These are phyloP conservation scores for Phalera bucephala DNA, from an alignment of 2,888 invertebrate genomes.

Conservation along the genomic window DNA sequence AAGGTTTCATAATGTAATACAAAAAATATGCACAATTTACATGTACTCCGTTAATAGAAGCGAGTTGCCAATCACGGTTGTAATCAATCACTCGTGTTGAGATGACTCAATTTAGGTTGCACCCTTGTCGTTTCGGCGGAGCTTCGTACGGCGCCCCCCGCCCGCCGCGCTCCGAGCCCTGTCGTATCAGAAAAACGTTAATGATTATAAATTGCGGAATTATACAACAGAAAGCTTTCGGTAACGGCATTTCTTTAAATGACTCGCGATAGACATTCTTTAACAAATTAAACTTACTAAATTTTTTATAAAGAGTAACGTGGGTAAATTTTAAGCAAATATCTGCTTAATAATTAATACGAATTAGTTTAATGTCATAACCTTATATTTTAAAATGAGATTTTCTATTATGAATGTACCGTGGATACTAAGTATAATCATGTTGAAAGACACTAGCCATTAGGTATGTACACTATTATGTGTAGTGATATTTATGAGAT, in stretches of 20 bases:
- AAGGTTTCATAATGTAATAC: slow-evolving; percentile 41
- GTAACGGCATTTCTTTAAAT: slow-evolving; percentile 55
- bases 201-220: slow-evolving; percentile 76
- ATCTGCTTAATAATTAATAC: not conserved
- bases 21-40: slow-evolving; percentile 62
- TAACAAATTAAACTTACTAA: slow-evolving; percentile 16
- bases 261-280: slow-evolving; percentile 33
- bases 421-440: not conserved
- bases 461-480: too few relatives aligned
- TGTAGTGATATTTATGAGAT: not conserved
- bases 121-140: slow-evolving; percentile 47
- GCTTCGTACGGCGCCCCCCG: slow-evolving; percentile 21
- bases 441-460: not conserved
- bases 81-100: slow-evolving; percentile 73
- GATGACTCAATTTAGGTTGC: slow-evolving; percentile 74
- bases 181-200: slow-evolving; percentile 61
- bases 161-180: slow-evolving; percentile 37
- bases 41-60: slow-evolving; percentile 57
- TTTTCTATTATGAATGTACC: not conserved
- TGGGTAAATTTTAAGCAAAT: slow-evolving; percentile 2
- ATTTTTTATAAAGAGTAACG: slow-evolving; percentile 7
- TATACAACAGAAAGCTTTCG: slow-evolving; percentile 58
- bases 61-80: slow-evolving; percentile 67
- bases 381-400: slow-evolving; percentile 1
- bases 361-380: not conserved